Conservation (phyloP, 2,113 vertebrate genomes). For the Atrichornis clamosus region DNA sequence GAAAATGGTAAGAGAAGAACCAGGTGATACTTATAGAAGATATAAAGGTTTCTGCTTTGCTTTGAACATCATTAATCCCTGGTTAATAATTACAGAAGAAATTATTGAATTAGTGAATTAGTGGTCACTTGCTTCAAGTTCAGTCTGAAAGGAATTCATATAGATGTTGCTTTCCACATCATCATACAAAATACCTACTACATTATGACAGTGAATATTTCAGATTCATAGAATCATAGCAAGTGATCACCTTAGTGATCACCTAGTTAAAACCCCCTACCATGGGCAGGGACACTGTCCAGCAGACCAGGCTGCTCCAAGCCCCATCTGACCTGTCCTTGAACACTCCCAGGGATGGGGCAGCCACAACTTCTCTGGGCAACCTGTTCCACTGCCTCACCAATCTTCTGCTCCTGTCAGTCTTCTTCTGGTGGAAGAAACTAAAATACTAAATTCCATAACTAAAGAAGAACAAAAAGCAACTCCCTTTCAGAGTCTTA, state of each 20-base stretch:
- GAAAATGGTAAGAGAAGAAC: neutral
- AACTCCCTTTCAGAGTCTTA: neutral
- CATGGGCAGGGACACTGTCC: neutral
- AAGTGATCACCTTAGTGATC: too few relatives aligned
- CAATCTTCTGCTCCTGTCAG: neutral
- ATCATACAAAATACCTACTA: neutral
- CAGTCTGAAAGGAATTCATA: neutral
- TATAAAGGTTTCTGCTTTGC: neutral
- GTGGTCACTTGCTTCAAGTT: neutral
- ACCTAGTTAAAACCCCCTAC: neutral
- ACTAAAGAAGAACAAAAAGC: neutral
- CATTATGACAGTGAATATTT: neutral
- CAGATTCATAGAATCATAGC: neutral
- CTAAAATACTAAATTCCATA: neutral
- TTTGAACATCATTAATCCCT: neutral
- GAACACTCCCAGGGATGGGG: accelerated
- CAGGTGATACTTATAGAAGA: neutral
- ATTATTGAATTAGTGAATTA: neutral
- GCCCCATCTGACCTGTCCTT: neutral
- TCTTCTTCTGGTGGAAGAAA: neutral
- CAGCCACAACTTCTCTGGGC: neutral
- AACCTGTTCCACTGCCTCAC: too few relatives aligned
- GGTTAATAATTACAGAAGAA: neutral
- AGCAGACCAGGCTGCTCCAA: neutral
- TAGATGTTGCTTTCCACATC: neutral